These are phyloP conservation scores for Prosopocoilus inquinatus DNA, from an alignment of 2,888 invertebrate genomes.

Conservation along the genomic window DNA sequence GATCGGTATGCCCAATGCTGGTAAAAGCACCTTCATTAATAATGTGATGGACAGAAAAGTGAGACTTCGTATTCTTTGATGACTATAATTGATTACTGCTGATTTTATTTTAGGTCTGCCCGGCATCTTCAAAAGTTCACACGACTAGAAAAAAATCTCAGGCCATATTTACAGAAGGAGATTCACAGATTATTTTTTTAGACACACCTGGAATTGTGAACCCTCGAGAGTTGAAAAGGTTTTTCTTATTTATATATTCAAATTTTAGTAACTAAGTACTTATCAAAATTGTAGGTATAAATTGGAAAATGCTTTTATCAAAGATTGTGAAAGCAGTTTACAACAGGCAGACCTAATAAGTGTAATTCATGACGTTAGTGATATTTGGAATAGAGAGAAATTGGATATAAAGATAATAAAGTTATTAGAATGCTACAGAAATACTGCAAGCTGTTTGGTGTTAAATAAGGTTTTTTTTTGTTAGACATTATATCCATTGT, in stretches of 20 bases:
- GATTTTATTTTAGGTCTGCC: constrained; percentile 69
- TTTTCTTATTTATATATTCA: constrained; percentile 21
- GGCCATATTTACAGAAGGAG: constrained; percentile 71
- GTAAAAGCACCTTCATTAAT: constrained; percentile 95
- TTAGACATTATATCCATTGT: neutral
- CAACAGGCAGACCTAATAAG: constrained; percentile 77
- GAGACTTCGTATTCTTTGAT: constrained; percentile 29
- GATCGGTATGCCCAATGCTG: constrained; percentile 91
- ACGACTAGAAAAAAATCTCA: constrained; percentile 75
- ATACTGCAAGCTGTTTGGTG: constrained; percentile 70
- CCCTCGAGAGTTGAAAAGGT: constrained; percentile 67
- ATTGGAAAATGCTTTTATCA: constrained; percentile 58
- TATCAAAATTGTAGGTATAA: constrained; percentile 51
- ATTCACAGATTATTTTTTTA: constrained; percentile 85
- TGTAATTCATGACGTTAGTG: constrained; percentile 82
- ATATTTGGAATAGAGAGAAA: constrained; percentile 63
- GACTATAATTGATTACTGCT: constrained; percentile 5
- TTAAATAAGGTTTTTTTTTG: constrained; percentile 75
- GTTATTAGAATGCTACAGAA: constrained; percentile 62
- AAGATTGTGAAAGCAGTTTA: constrained; percentile 61
- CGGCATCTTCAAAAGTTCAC: constrained; percentile 88
- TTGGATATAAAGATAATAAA: constrained; percentile 70
- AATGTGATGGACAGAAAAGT: constrained; percentile 77
- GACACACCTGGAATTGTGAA: constrained; percentile 92
- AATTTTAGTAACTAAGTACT: neutral